These are phyloP conservation scores for Cisticola juncidis DNA, from an alignment of 2,113 vertebrate species.

Conservation along the genomic window DNA sequence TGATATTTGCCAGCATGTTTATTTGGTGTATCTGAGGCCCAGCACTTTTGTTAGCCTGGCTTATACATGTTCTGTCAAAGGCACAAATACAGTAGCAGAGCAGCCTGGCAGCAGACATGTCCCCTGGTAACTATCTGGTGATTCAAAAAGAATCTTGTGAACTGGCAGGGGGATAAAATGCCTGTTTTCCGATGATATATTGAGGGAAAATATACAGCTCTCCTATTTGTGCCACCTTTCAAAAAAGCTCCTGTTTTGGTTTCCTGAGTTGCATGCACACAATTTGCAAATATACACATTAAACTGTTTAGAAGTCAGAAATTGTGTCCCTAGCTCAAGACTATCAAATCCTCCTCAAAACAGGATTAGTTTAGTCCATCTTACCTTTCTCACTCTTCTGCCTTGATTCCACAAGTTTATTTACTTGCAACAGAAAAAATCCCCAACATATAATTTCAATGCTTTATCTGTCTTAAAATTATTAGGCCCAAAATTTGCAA, in stretches of 20 bases:
- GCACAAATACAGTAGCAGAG: background rate
- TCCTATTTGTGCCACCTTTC: background rate
- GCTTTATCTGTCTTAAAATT: background rate
- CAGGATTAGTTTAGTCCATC: background rate
- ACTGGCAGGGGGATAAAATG: background rate
- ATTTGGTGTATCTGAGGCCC: background rate
- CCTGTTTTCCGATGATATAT: background rate
- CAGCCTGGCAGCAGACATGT: background rate
- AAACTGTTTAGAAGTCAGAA: background rate
- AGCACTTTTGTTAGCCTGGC: background rate
- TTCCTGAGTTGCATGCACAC: background rate
- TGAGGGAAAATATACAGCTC: background rate
- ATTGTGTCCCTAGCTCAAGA: background rate
- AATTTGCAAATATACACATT: background rate
- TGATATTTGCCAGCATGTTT: background rate
- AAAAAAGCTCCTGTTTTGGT: background rate
- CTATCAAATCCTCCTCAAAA: background rate
- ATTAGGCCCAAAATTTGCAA: background rate
- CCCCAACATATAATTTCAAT: background rate
- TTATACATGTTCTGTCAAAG: background rate
- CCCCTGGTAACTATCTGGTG: background rate
- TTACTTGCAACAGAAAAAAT: background rate
- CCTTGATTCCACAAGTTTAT: background rate
- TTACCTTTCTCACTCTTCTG: background rate
- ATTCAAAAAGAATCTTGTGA: background rate